Percentiles rank a stretch among this genome's conserved stretches.
These are phyloP conservation scores for Drosophila insularis DNA, from an alignment of 1,140 invertebrate genomes.

Conservation along the genomic window DNA sequence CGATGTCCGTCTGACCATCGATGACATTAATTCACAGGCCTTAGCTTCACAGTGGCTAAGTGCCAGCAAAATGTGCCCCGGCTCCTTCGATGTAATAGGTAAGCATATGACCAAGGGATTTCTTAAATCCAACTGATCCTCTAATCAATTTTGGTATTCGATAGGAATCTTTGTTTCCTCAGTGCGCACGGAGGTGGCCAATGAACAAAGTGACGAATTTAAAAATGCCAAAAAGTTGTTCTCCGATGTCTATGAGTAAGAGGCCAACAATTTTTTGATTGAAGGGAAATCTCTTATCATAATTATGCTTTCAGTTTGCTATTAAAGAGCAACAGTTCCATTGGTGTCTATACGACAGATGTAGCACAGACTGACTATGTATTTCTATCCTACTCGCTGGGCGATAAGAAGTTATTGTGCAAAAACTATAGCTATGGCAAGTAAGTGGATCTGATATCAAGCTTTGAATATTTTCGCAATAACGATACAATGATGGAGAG, in stretches of 20 bases:
- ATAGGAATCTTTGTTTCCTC: conserved; percentile 70
- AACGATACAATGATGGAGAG: neutral
- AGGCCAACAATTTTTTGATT: neutral
- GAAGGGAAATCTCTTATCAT: no score
- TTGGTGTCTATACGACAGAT: conserved; percentile 68
- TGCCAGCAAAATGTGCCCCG: conserved; percentile 79
- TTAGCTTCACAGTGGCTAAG: conserved; percentile 75
- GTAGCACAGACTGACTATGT: conserved; percentile 67
- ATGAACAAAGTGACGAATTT: conserved; percentile 59
- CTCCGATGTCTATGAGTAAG: conserved; percentile 72
- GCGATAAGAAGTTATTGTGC: conserved; percentile 63
- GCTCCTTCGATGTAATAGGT: conserved; percentile 80
- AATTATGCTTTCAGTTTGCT: conserved; percentile 39
- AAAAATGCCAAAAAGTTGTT: conserved; percentile 75
- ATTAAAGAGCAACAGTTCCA: conserved; percentile 63
- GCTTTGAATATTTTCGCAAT: neutral
- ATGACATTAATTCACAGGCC: conserved; percentile 69
- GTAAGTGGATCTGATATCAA: conserved; percentile 38
- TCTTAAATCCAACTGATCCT: neutral
- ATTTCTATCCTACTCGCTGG: conserved; percentile 68
- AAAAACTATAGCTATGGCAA: conserved; percentile 70
- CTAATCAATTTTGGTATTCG: neutral
- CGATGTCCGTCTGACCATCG: conserved; percentile 47
- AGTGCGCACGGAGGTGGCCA: conserved; percentile 44
- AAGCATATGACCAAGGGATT: neutral